Evolutionary conservation across 2,797 vertebrate genomes (phyloP).

Genomic region (Vespertilio murinus): DNA sequence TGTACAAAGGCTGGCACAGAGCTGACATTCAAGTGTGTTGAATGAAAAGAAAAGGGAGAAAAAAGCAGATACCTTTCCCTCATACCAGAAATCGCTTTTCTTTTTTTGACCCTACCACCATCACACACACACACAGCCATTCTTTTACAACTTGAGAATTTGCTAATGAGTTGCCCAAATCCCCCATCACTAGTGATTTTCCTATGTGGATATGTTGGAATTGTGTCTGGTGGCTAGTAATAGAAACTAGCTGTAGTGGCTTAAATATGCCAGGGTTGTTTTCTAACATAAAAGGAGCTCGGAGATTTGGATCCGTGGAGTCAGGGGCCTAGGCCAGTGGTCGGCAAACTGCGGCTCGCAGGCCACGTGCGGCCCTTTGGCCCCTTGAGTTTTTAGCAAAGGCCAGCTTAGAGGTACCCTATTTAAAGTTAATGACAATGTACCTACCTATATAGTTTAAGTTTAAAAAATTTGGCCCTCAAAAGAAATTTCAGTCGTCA

Average conservation of each 20-base stretch:
- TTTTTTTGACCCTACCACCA: background rate
- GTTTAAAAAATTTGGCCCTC: too few relatives aligned
- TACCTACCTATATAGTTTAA: too few relatives aligned
- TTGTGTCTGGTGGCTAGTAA: background rate
- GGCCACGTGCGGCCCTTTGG: too few relatives aligned
- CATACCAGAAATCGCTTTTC: background rate
- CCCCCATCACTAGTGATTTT: background rate
- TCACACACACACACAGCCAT: background rate
- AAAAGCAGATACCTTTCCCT: background rate
- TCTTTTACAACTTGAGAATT: background rate
- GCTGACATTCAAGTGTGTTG: background rate
- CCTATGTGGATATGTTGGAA: background rate
- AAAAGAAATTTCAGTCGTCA: too few relatives aligned
- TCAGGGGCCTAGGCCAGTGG: background rate
- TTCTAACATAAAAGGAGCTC: background rate
- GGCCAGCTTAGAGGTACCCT: too few relatives aligned
- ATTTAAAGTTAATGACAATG: too few relatives aligned
- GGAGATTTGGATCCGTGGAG: background rate
- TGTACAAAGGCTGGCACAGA: conserved; percentile 2
- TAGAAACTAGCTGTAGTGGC: background rate
- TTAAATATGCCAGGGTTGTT: background rate
- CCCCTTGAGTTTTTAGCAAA: too few relatives aligned
- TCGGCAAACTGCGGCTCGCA: too few relatives aligned
- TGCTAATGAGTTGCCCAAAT: background rate
- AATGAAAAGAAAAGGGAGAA: background rate